A percentile compares a stretch with the other conserved stretches of the same genome.
phyloP scores from a whole-genome alignment of 2,113 vertebrate species.

The Larimichthys polyactis region DNA sequence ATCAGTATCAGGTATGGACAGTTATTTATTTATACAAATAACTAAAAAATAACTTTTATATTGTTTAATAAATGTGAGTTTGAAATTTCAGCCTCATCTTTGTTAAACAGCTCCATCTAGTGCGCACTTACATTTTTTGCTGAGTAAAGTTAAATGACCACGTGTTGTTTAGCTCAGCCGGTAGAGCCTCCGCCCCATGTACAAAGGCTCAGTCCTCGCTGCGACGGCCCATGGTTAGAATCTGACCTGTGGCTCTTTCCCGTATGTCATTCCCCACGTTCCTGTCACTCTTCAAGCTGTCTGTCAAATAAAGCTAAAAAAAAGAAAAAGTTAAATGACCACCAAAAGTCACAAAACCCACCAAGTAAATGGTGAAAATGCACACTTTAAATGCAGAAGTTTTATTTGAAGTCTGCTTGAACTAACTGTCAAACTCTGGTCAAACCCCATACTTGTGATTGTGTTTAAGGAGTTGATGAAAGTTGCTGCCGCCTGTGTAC shows the following conservation, averaged over 20 bases:
- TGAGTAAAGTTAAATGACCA: background rate
- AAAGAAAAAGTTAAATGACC: background rate
- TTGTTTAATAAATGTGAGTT: background rate
- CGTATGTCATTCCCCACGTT: too few species aligned
- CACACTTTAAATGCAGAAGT: background rate
- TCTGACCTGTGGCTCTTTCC: too few species aligned
- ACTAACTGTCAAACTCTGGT: background rate
- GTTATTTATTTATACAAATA: background rate
- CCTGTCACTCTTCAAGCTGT: too few species aligned
- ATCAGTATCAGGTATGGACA: conserved; percentile 93
- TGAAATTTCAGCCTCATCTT: background rate
- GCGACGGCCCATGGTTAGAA: too few species aligned
- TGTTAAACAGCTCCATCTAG: conserved; percentile 45
- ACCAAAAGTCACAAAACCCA: too few species aligned
- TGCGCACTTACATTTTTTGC: conserved; percentile 16
- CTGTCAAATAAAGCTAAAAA: too few species aligned
- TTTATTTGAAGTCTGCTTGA: background rate
- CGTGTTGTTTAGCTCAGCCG: too few species aligned
- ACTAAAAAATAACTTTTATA: background rate
- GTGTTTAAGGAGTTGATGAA: background rate
- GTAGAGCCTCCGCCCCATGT: too few species aligned
- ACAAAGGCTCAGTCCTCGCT: too few species aligned
- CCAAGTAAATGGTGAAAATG: background rate
- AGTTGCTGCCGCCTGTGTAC: background rate
- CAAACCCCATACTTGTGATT: background rate